Evolutionary conservation across 2,113 vertebrate genomes (phyloP), one percentile per base, ranked within the genome.

Genomic region (Patagioenas fasciata): DNA sequence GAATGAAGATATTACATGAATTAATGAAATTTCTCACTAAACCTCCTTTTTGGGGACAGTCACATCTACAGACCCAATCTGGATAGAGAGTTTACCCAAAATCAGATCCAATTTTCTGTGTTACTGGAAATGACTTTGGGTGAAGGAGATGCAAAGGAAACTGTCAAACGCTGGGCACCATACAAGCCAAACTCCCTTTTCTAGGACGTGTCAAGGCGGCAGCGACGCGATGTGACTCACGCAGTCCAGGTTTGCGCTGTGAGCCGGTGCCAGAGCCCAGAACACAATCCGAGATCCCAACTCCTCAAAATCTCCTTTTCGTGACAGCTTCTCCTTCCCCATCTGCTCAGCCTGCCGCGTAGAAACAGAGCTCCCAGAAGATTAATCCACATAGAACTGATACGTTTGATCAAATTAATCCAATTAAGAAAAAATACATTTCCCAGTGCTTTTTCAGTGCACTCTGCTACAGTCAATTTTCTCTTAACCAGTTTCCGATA

Each of bases 201-300:
- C 64, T 21, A 89, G 80, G 65, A 70, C 79, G 85, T 34, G 91
- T 88, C 88, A 95, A 80, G 42, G 91, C 89, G 79, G 85, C 85
- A 95, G 79, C 82, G 93, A 58, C 88, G 62, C 29, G 3, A 54
- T 51, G 79, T 83, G 92, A 95, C 79, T 93, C 86, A 88, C 5
- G 57, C 73, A n/a, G 34, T 94, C 21, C 62, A 82, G 72, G 78
- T 42, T 80, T 40, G 56, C 58, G 44, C 81, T 38, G 66, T 84
- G 94, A 96, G 80, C 87, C 93, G 94, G 56, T n/a, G 71, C 78
- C 56, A 91, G 86, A 25, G 74, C 1, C 88, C 9, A 82, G 61
- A 95, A 95, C 29, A 95, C 82, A 85, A 96, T 57, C 64, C 91
- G 82, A 84, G 62, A 79, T 74, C 61, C 60, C 31, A 5, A 51